Base-by-base conservation (phyloP, 2,888 invertebrate genomes). In the Sympetrum striolatum region DNA sequence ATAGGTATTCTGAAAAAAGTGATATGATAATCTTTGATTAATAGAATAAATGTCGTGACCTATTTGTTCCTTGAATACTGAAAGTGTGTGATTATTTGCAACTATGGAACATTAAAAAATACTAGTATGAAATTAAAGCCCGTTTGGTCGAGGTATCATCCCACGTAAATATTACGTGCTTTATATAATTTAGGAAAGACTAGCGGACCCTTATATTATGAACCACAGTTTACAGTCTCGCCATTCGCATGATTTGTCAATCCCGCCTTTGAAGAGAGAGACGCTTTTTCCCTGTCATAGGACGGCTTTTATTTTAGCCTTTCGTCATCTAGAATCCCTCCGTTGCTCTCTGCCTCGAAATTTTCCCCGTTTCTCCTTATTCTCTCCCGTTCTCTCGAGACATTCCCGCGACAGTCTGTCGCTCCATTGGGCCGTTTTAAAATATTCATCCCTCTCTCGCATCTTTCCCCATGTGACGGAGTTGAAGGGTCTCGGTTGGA, bases 341-440 rank as follows among this genome's bases (percentile, higher is more conserved):
- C 25, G 48, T 31, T 5, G 31, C 81, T 58, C 44, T 58, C 22
- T 22, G 25, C 6, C 58, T 22, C 22, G 22, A 4, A 6, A 25
- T 2, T 48, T 48, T 48, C 18, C 81, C 48, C 15, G 18, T 44
- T 44, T 44, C 44, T 44, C 64, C n/a, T 64, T 64, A n/a, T 6
- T 64, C 25, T 64, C n/a, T 58, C 18, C 58, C 48, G 31, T 10
- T 31, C 22, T 22, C 8, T 44, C 82, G 58, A 82, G 82, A 82
- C 82, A 58, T 82, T 53, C 58, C 82, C 58, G 82, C 37, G 58
- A 82, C 58, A 58, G 82, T 82, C 58, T 58, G 82, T 82, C 58
- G 58, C 82, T 82, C 35, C 58, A 82, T 53, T 82, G 82, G 37
- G 82, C 18, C 58, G 37, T 58, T 58, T 82, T 82, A 82, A 81